Conservation (phyloP, 2,113 vertebrate species). For the Cynopterus brachyotis region DNA sequence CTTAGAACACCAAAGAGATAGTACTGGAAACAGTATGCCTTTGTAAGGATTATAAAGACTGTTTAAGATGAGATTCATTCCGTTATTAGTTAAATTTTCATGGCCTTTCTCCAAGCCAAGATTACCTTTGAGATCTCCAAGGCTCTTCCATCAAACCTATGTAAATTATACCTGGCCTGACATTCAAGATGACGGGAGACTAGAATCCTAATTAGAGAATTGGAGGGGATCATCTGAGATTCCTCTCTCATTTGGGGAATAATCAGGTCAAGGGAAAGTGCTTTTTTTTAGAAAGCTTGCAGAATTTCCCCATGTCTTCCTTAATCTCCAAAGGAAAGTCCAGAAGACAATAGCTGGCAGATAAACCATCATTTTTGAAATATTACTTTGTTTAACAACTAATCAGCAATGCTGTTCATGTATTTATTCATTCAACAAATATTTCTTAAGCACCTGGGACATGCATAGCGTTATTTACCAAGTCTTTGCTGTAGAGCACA, state of each 20-base stretch:
- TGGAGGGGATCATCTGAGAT: neutral
- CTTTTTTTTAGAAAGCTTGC: neutral
- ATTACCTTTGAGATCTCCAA: neutral
- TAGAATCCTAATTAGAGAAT: neutral
- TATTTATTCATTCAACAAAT: conserved; percentile 36
- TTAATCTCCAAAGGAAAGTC: conserved; percentile 18
- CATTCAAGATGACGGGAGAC: neutral
- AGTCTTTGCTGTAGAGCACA: neutral
- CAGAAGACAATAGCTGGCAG: neutral
- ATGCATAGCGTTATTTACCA: neutral
- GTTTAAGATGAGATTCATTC: neutral
- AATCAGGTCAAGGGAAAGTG: neutral
- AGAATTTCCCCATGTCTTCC: neutral
- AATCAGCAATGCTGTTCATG: neutral
- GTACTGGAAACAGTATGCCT: neutral
- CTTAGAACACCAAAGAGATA: conserved; percentile 15
- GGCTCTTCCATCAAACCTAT: neutral
- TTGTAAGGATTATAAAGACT: neutral
- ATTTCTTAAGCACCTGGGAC: neutral
- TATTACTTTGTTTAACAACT: conserved; percentile 41
- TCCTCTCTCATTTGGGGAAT: neutral
- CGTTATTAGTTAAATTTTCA: neutral
- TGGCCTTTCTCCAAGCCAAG: neutral
- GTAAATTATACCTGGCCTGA: neutral
- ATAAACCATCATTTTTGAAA: conserved; percentile 14